Evolutionary conservation across 2,797 vertebrate species (phyloP).

Genomic region (Sarcoramphus papa): DNA sequence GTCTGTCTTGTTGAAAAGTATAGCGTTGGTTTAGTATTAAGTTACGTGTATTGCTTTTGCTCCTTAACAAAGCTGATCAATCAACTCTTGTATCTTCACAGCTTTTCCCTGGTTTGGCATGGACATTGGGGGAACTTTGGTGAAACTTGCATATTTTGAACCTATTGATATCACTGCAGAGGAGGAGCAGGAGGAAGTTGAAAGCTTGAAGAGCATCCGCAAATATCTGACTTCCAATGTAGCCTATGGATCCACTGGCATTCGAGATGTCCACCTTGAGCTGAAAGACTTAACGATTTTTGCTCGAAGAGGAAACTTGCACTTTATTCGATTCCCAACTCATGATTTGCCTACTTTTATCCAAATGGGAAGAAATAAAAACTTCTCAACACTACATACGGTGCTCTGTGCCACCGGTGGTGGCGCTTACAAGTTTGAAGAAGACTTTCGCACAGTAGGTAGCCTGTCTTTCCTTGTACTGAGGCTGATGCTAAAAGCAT

Average conservation of each 20-base stretch:
- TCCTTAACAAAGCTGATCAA: background rate
- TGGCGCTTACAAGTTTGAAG: constrained; percentile 87
- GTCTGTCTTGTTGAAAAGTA: background rate
- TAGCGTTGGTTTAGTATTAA: background rate
- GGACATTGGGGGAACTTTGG: constrained; percentile 87
- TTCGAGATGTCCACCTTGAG: constrained; percentile 87
- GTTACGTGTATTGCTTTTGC: background rate
- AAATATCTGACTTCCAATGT: constrained; percentile 86
- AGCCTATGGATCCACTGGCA: constrained; percentile 86
- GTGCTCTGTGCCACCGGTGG: constrained; percentile 86
- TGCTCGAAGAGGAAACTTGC: constrained; percentile 84
- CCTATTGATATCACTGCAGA: constrained; percentile 88
- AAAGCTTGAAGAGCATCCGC: constrained; percentile 87
- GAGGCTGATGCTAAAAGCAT: background rate
- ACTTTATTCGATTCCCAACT: constrained; percentile 89
- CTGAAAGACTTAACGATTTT: constrained; percentile 84
- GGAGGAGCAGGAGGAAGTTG: constrained; percentile 88
- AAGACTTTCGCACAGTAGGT: constrained; percentile 87
- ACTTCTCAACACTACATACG: constrained; percentile 87
- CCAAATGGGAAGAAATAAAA: constrained; percentile 88
- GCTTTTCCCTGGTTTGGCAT: constrained; percentile 91
- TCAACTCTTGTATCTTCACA: constrained; percentile 40
- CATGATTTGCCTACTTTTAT: constrained; percentile 88
- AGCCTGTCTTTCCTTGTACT: background rate
- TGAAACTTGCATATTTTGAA: constrained; percentile 88